phyloP scores from a whole-genome alignment of 1,140 invertebrate genomes.

The Caenorhabditis briggsae region DNA sequence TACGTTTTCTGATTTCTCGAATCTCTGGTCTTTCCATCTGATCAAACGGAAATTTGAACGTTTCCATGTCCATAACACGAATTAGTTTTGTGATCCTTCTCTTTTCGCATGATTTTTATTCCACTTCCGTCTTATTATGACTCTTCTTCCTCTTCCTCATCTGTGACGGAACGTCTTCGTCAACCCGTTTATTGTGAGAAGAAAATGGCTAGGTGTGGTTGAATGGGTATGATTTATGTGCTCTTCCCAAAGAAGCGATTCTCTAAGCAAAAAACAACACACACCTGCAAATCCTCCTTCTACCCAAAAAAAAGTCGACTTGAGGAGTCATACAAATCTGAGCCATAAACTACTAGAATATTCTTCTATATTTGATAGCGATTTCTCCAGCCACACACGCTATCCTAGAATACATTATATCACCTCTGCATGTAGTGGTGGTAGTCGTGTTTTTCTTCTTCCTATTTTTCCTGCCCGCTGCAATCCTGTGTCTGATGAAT shows the following conservation, averaged over 20 bases:
- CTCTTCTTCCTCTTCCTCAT: no score
- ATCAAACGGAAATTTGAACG: no score
- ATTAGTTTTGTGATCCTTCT: neutral
- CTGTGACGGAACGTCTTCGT: neutral
- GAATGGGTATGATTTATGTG: conserved; percentile 44
- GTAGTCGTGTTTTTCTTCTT: neutral
- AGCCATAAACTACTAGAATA: conserved; percentile 37
- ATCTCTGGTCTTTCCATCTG: no score
- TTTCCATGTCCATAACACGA: no score
- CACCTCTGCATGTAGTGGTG: neutral
- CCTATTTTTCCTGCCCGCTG: neutral
- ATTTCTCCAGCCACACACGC: neutral
- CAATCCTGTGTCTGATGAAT: conserved; percentile 42
- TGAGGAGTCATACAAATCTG: conserved; percentile 3
- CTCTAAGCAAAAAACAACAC: neutral
- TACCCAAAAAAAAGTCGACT: neutral
- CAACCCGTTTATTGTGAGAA: neutral
- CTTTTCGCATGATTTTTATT: neutral
- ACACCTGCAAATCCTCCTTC: conserved; percentile 1
- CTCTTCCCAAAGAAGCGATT: neutral
- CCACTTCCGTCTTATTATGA: neutral
- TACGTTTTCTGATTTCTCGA: no score
- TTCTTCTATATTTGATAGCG: neutral
- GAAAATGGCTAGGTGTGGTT: neutral
- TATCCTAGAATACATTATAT: conserved; percentile 21